A percentile compares a stretch with the other conserved stretches of the same genome.
phyloP scores from a whole-genome alignment of 2,797 vertebrate genomes.

The Darevskia nairensis region DNA sequence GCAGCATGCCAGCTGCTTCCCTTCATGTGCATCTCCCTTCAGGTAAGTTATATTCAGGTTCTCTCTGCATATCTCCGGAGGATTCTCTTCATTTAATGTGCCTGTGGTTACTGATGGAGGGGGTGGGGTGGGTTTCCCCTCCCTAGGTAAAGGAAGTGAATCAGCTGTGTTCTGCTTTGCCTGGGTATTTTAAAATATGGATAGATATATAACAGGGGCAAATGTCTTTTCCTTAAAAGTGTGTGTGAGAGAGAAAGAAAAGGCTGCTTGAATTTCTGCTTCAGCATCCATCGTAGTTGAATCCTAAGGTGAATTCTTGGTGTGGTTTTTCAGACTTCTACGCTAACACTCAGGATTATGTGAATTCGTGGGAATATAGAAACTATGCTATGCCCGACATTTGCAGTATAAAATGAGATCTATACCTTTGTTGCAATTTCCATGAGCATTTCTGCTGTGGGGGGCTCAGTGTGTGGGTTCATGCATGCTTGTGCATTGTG shows the following conservation, averaged over 20 bases:
- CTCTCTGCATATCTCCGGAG: constrained; percentile 22
- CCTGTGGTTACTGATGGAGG: constrained; percentile 15
- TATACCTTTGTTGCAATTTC: neutral
- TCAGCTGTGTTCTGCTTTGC: constrained; percentile 51
- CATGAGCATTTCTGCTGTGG: neutral
- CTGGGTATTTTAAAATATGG: constrained; percentile 8
- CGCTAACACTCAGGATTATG: neutral
- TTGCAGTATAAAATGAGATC: constrained; percentile 1
- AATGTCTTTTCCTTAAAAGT: constrained; percentile 34
- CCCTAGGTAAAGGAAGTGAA: constrained; percentile 49
- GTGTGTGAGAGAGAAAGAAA: neutral
- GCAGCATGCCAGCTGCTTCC: constrained; percentile 45
- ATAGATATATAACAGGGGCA: neutral
- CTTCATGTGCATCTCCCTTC: constrained; percentile 39
- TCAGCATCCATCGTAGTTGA: constrained; percentile 51
- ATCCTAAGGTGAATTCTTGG: constrained; percentile 37
- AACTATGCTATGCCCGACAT: constrained; percentile 8
- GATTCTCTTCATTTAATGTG: constrained; percentile 49
- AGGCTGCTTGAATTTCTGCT: constrained; percentile 44
- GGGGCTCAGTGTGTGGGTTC: neutral
- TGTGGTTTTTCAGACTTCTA: constrained; percentile 25
- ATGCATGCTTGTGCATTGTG: neutral
- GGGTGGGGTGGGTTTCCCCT: neutral
- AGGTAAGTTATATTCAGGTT: constrained; percentile 69
- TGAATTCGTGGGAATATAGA: neutral